These are phyloP conservation scores for Ceryle rudis DNA, from an alignment of 2,797 vertebrate genomes.

Conservation along the genomic window DNA sequence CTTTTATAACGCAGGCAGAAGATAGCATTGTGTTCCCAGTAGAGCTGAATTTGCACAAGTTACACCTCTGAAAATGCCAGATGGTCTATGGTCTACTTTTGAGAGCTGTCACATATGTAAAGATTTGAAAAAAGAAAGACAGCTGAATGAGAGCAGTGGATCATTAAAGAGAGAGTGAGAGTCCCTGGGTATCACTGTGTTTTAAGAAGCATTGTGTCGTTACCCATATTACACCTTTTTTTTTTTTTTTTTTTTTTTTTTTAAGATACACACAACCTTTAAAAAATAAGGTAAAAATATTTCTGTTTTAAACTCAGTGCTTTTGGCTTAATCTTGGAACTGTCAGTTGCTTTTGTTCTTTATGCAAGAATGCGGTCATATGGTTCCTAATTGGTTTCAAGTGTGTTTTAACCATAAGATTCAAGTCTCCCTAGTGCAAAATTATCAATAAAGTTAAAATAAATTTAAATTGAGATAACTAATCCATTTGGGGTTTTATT, in stretches of 20 bases:
- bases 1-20: constrained; percentile 90
- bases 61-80: constrained; percentile 91
- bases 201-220: constrained; percentile 82
- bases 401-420: constrained; percentile 74
- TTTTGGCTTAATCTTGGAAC: constrained; percentile 66
- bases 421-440: constrained; percentile 74
- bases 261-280: constrained; percentile 74
- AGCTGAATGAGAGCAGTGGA: constrained; percentile 83
- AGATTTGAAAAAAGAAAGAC: constrained; percentile 85
- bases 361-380: constrained; percentile 65
- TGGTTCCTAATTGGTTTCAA: constrained; percentile 74
- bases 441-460: constrained; percentile 75
- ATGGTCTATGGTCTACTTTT: constrained; percentile 92
- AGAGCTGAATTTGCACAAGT: constrained; percentile 96
- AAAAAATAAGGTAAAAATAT: constrained; percentile 75
- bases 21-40: constrained; percentile 91
- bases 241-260: constrained; percentile 15
- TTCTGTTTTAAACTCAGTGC: constrained; percentile 68
- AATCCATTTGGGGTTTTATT: constrained; percentile 67
- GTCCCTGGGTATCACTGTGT: constrained; percentile 83
- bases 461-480: constrained; percentile 74
- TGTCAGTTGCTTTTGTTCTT: constrained; percentile 72
- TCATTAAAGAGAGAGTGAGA: constrained; percentile 83
- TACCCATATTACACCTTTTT: constrained; percentile 69
- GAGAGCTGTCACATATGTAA: constrained; percentile 88